Evolutionary conservation across 92 coral and sea anemone genomes (phyloP).

Genomic region (Pocillopora grandis): DNA sequence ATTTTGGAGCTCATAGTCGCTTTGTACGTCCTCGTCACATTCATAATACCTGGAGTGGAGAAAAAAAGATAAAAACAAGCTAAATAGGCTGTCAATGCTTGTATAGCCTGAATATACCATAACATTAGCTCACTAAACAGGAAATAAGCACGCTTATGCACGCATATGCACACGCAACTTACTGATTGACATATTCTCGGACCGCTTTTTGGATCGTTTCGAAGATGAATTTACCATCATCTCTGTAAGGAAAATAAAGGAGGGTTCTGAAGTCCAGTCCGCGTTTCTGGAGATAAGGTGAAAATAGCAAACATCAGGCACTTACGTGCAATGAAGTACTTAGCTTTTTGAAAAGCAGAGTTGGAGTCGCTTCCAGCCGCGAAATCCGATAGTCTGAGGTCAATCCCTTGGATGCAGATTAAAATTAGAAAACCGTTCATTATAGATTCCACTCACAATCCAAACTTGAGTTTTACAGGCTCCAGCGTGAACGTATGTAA

Average conservation of each 20-base stretch:
- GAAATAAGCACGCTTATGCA: background rate
- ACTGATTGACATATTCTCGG: constrained; percentile 43
- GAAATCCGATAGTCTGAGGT: too few species aligned
- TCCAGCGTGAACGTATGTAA: too few species aligned
- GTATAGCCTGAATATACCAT: background rate
- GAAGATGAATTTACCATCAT: constrained; percentile 41
- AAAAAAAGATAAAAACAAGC: background rate
- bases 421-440: too few species aligned
- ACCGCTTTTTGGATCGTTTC: constrained; percentile 4
- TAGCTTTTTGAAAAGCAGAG: too few species aligned
- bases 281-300: constrained; percentile 26
- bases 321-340: too few species aligned
- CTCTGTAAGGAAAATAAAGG: constrained; percentile 57
- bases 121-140: too few species aligned
- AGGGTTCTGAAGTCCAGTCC: constrained; percentile 43
- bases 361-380: too few species aligned
- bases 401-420: too few species aligned
- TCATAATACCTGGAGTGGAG: constrained; percentile 41
- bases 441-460: too few species aligned
- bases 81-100: background rate
- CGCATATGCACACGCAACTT: background rate
- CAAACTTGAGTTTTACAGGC: too few species aligned
- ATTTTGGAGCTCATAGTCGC: constrained; percentile 54
- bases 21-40: constrained; percentile 19
- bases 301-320: background rate